Percentiles rank a stretch among this genome's conserved stretches.
phyloP scores from a whole-genome alignment of 2,888 invertebrate species.

The Athetis lepigone region DNA sequence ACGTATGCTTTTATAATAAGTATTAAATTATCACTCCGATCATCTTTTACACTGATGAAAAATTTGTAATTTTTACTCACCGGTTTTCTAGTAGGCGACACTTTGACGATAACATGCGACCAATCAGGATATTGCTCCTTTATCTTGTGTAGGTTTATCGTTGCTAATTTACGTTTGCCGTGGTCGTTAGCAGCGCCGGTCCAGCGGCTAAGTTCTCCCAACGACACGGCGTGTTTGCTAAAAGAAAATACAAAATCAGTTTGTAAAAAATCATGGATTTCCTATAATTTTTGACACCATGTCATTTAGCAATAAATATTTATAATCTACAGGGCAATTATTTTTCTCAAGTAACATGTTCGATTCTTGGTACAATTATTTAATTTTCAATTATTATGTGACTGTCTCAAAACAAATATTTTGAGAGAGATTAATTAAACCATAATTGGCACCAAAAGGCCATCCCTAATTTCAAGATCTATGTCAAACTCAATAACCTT shows the following conservation, averaged over 20 bases:
- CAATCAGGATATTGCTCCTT: constrained; percentile 89
- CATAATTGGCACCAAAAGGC: background rate
- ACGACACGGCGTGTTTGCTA: constrained; percentile 81
- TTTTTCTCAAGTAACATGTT: too few species aligned
- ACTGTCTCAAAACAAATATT: background rate
- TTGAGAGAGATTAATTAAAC: background rate
- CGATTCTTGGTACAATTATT: too few species aligned
- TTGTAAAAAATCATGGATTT: too few species aligned
- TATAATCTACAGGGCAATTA: too few species aligned
- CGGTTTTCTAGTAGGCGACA: constrained; percentile 91
- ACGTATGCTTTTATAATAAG: too few species aligned
- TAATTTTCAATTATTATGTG: too few species aligned
- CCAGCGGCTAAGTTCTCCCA: constrained; percentile 83
- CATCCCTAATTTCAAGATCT: constrained; percentile 8
- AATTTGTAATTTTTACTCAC: constrained; percentile 76
- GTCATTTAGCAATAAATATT: too few species aligned
- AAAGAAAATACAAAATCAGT: constrained; percentile 51
- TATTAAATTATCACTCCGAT: too few species aligned
- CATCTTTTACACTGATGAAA: background rate
- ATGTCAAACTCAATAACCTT: constrained; percentile 2
- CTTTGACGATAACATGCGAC: constrained; percentile 93
- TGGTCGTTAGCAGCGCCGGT: constrained; percentile 76
- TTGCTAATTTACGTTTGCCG: constrained; percentile 86
- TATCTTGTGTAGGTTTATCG: constrained; percentile 92
- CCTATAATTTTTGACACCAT: too few species aligned